Conservation (phyloP, 2,797 vertebrate genomes). For the Intellagama lesueurii region DNA sequence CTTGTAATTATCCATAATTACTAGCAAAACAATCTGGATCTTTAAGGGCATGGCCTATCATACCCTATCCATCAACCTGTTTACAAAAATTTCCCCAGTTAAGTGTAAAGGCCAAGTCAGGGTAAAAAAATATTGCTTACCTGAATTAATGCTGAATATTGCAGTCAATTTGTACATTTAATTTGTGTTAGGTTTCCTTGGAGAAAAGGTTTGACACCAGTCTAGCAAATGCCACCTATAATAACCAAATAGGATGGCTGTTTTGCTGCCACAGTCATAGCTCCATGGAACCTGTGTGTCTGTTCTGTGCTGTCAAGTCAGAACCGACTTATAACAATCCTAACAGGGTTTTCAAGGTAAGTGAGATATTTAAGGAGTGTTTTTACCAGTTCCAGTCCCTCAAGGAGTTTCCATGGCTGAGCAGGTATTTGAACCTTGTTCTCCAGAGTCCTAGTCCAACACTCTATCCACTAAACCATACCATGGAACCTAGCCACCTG, state of each 20-base stretch:
- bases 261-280: not conserved
- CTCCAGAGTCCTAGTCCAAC: not conserved
- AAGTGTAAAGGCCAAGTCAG: not conserved
- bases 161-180: not conserved
- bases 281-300: no score
- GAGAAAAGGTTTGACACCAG: not conserved
- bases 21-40: not conserved
- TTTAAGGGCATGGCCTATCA: not conserved
- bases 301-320: no score
- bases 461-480: not conserved
- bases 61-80: not conserved
- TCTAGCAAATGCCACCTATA: not conserved
- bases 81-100: not conserved
- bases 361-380: no score
- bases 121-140: not conserved
- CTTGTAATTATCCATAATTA: not conserved
- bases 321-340: no score
- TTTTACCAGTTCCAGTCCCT: no score
- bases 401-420: no score
- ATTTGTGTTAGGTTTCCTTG: not conserved
- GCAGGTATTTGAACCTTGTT: no score
- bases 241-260: not conserved
- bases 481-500: not conserved
- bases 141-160: not conserved
- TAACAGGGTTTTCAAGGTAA: no score